Evolutionary conservation across 2,113 vertebrate genomes (phyloP).

Genomic region (Perca schrenkii): DNA sequence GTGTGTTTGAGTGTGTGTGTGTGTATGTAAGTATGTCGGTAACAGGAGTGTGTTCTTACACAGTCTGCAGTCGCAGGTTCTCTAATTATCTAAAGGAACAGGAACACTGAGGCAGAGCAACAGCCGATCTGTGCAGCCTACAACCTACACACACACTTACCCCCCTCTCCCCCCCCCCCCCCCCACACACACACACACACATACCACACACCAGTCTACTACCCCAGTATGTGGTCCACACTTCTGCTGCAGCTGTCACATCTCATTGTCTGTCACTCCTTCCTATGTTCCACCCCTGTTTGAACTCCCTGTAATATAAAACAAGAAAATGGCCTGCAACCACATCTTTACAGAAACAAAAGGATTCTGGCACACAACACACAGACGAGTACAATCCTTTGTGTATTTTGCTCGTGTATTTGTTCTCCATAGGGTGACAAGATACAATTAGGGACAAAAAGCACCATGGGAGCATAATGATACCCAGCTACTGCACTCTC

Average conservation of each 20-base stretch:
- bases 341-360: constrained; percentile 62
- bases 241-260: constrained; percentile 45
- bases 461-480: constrained; percentile 81
- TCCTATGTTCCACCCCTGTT: constrained; percentile 44
- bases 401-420: constrained; percentile 58
- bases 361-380: constrained; percentile 41
- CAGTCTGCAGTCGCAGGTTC: constrained; percentile 53
- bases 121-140: constrained; percentile 41
- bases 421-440: constrained; percentile 77
- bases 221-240: constrained; percentile 42
- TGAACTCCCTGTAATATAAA: constrained; percentile 62
- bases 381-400: constrained; percentile 55
- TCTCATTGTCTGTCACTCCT: constrained; percentile 59
- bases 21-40: neutral
- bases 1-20: neutral
- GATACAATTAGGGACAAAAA: constrained; percentile 85
- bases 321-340: constrained; percentile 56
- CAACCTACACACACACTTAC: constrained; percentile 35
- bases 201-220: constrained; percentile 16
- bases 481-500: constrained; percentile 72
- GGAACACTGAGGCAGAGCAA: constrained; percentile 37
- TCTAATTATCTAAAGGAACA: constrained; percentile 64
- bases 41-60: constrained; percentile 25
- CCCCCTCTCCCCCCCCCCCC: no score
- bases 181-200: constrained; percentile 22